These are phyloP conservation scores for Phoeniculus purpureus DNA, from an alignment of 2,797 vertebrate genomes.

Conservation along the genomic window DNA sequence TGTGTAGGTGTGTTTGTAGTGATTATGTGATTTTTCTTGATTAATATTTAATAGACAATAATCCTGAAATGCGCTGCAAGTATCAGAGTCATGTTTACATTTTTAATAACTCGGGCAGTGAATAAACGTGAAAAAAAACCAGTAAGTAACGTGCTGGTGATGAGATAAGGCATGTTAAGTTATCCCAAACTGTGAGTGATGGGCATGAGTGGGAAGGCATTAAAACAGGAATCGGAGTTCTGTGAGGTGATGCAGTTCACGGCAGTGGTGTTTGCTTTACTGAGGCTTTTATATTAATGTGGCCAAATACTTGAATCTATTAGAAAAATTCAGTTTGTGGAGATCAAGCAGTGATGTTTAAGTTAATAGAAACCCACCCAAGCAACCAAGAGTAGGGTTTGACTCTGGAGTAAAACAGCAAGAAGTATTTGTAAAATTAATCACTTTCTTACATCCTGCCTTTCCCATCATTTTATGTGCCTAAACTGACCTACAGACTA, in stretches of 20 bases:
- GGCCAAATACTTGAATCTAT: not conserved
- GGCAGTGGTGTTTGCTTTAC: not conserved
- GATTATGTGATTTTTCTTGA: not conserved
- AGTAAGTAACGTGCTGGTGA: not conserved
- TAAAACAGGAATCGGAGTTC: not conserved
- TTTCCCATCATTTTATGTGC: not conserved
- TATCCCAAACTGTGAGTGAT: not conserved
- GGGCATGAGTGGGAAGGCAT: not conserved
- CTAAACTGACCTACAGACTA: not conserved
- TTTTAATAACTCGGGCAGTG: not conserved
- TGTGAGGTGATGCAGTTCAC: not conserved
- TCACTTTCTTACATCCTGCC: not conserved
- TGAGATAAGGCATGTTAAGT: not conserved
- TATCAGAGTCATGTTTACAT: not conserved
- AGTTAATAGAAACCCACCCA: not conserved
- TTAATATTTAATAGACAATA: constrained; percentile 20
- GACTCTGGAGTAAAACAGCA: not conserved
- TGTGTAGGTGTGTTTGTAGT: not conserved
- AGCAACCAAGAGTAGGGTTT: not conserved
- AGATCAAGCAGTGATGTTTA: not conserved
- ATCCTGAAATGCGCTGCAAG: not conserved
- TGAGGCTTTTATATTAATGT: not conserved
- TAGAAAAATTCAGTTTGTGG: constrained; percentile 15
- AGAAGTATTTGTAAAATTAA: not conserved
- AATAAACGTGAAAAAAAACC: not conserved